Evolutionary conservation across 1,140 invertebrate species (phyloP), one percentile per base, ranked within the genome.

Genomic region (Calephelis nemesis): DNA sequence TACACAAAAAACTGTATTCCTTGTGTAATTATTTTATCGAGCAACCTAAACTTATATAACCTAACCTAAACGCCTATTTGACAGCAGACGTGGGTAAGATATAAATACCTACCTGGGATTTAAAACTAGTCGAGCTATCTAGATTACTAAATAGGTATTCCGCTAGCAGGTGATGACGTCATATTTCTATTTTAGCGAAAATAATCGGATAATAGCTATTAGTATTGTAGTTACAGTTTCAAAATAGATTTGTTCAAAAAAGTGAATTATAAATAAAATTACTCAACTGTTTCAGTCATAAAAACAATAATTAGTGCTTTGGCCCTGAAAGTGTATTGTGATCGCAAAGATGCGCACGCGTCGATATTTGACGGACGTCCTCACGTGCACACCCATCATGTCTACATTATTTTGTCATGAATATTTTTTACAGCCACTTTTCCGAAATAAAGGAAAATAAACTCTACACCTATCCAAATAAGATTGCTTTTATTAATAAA

Each of bases 361-460:
- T 90, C 88, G 84, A 85, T 88, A 82, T 76, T 74, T 86, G 81
- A 87, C 80, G 76, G 84, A 88, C 86, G 81, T 85, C 85, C 88
- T 84, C 77, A 86, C 68, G 67, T 70, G 73, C 72, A 63, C 71
- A 72, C 82, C 82, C 81, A 78, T 88, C 86, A 85, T 86, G 82
- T 77, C 81, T 84, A 78, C 81, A 85, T 85, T 83, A 86, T 76
- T 85, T 79, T 78, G 78, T 82, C 74, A 78, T 77, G 76, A 83
- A 82, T 83, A 83, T 79, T 69, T 78, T 73, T 73, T 50, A 69
- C 13, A 40, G 42, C 47, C 13, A 47, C 52, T 64, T 71, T 72
- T 69, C 1, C 30, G 39, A 12, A 49, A 73, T 67, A 52, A 11
- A 15, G 30, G 68, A 74, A 71, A 64, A 52, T 73, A 65, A 70